These are phyloP conservation scores for Gorsachius magnificus DNA, from an alignment of 2,797 vertebrate species.

Conservation along the genomic window DNA sequence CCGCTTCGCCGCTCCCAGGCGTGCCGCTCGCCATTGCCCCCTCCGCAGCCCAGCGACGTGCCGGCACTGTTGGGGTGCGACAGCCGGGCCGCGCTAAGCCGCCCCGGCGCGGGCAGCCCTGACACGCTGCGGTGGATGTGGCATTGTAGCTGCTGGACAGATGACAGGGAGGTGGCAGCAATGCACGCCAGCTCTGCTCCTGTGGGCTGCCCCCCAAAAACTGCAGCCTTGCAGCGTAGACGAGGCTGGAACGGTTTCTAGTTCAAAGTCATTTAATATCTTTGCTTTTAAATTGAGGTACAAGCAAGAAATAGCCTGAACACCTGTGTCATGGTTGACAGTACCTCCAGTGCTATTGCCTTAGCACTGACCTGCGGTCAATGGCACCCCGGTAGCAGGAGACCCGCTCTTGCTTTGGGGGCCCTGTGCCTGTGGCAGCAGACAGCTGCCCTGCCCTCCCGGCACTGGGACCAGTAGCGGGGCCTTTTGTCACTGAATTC, in stretches of 20 bases:
- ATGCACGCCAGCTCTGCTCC: neutral
- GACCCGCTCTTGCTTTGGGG: neutral
- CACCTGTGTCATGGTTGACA: neutral
- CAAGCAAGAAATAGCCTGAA: neutral
- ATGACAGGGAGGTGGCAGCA: neutral
- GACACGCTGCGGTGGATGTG: neutral
- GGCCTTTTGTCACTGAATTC: neutral
- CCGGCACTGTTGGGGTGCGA: rapidly evolving
- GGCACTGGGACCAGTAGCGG: neutral
- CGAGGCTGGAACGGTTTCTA: neutral
- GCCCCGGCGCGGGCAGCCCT: neutral
- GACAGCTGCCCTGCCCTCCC: neutral
- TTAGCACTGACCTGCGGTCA: too few species aligned
- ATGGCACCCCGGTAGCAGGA: neutral
- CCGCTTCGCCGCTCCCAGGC: neutral
- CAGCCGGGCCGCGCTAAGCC: too few species aligned
- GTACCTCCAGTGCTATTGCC: too few species aligned
- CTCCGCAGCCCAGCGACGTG: too few species aligned
- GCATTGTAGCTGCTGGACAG: neutral
- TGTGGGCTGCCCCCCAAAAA: neutral
- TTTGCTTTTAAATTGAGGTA: neutral
- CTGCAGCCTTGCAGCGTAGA: too few species aligned
- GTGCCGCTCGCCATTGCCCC: neutral
- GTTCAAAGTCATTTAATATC: neutral
- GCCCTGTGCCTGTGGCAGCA: rapidly evolving